Evolutionary conservation across 2,888 invertebrate species (phyloP), one percentile per base, ranked within the genome.

Genomic region (Lithophane semibrunnea): DNA sequence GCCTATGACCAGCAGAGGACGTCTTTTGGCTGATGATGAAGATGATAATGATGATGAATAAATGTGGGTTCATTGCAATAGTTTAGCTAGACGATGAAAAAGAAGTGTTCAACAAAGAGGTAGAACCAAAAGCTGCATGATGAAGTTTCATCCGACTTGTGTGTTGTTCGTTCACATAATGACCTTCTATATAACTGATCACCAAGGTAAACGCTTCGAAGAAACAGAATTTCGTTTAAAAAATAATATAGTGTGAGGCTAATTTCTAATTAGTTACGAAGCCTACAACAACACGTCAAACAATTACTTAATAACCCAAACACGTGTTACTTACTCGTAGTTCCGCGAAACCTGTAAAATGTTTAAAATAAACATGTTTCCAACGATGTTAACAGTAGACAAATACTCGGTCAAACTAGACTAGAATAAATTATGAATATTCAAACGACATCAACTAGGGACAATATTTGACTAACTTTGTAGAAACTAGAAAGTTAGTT

Each of bases 381-480:
- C 24, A 49, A 42, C 77, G 58, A 54, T 67, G 73, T 84, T 74
- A 80, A 82, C 82, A 56, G 73, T 66, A 71, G 47, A 70, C 80
- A 80, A 84, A 69, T 49, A 84, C 5, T 56, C 54, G 58, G 29
- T 60, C 52, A 61, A 69, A 76, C 72, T 66, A 37, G 67, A 67
- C 73, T 64, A 60, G 81, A 83, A 83, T 83, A 83, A 66, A 66
- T 69, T 58, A 84, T 82, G 84, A 82, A 79, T 84, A 73, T 84
- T 83, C 84, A 82, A 63, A 24, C 47, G 58, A 37, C 68, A 81
- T 73, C 64, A 79, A 83, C 79, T 64, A 3, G n/a, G 54, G 12
- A 65, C 79, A 83, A 81, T 73, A 83, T 81, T 81, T 83, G 79
- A 69, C 67, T 68, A 49, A 65, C 61, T 66, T 84, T 24, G 66